Conservation (phyloP, 2,888 invertebrate genomes). For the Cryptophagus acutangulus region DNA sequence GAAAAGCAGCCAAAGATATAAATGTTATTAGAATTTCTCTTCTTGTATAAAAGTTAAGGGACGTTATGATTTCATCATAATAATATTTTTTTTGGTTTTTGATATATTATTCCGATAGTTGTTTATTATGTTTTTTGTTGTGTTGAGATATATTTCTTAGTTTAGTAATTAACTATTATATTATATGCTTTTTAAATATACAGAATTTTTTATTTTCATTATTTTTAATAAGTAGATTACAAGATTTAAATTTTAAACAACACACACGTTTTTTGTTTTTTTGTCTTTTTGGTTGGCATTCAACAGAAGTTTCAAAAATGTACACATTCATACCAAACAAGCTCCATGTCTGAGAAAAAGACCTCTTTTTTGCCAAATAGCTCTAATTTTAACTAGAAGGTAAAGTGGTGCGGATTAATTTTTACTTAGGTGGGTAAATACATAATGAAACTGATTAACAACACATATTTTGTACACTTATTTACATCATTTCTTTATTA, state of each 20-base stretch:
- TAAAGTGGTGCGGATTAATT: constrained; percentile 1
- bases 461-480: constrained; percentile 37
- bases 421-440: constrained; percentile 2
- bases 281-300: constrained; percentile 31
- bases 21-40: too few species aligned
- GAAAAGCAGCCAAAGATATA: too few species aligned
- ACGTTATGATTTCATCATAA: constrained; percentile 43
- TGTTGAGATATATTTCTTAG: constrained; percentile 40
- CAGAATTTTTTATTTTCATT: constrained; percentile 37
- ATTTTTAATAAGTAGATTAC: constrained; percentile 35
- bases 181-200: constrained; percentile 48
- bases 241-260: constrained; percentile 44
- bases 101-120: constrained; percentile 42
- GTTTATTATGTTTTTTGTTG: constrained; percentile 19
- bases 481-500: constrained; percentile 25
- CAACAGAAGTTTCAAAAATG: constrained; percentile 44
- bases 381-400: background rate
- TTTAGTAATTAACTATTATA: constrained; percentile 43
- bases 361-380: constrained; percentile 3
- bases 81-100: constrained; percentile 32
- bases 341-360: constrained; percentile 35
- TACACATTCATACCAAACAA: constrained; percentile 28
- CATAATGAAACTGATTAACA: background rate
- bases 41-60: constrained; percentile 47
- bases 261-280: constrained; percentile 29